A percentile compares a stretch with the other conserved stretches of the same genome.
These are phyloP conservation scores for Aspidoscelis tigris DNA, from an alignment of 2,113 vertebrate genomes.

Conservation along the genomic window DNA sequence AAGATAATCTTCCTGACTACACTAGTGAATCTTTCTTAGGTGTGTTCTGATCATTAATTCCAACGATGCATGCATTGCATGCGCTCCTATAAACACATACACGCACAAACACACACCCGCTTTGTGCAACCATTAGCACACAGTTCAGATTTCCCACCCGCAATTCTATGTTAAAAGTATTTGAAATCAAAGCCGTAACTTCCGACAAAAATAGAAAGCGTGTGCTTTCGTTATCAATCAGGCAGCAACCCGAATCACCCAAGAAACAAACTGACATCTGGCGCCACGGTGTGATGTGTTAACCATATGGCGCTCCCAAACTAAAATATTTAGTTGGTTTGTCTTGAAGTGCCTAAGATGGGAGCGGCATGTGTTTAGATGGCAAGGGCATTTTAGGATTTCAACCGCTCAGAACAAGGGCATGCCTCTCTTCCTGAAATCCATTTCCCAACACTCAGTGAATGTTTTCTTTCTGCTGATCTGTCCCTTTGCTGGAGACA, in stretches of 20 bases:
- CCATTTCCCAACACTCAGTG: neutral
- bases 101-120: neutral
- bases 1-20: neutral
- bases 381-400: conserved; percentile 34
- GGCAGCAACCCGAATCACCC: conserved; percentile 47
- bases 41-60: neutral
- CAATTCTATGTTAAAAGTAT: neutral
- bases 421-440: conserved; percentile 40
- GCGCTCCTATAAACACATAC: neutral
- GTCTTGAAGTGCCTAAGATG: conserved; percentile 32
- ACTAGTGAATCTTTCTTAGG: neutral
- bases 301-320: conserved; percentile 54
- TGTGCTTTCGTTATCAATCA: conserved; percentile 42
- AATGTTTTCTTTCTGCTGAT: neutral
- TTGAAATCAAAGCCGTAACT: conserved; percentile 28
- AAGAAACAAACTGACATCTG: conserved; percentile 66
- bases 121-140: neutral
- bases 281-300: conserved; percentile 50
- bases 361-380: conserved; percentile 16
- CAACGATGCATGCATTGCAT: too few relatives aligned
- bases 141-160: neutral
- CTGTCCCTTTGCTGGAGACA: conserved; percentile 38
- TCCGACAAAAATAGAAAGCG: conserved; percentile 55
- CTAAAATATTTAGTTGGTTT: conserved; percentile 68
- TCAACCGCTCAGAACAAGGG: conserved; percentile 22